phyloP scores from a whole-genome alignment of 2,888 invertebrate genomes.

The Spisula solida region DNA sequence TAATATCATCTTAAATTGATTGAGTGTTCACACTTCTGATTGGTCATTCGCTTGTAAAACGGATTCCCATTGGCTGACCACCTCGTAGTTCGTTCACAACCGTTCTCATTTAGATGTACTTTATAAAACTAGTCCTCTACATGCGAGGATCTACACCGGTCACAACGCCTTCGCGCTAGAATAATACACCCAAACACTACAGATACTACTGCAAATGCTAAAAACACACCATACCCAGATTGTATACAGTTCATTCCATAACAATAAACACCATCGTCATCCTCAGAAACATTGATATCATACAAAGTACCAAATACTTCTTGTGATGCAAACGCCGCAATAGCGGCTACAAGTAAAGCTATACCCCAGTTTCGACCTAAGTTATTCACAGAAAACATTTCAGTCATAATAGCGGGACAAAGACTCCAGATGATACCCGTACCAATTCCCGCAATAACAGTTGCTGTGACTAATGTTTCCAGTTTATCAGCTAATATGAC shows the following conservation, averaged over 20 bases:
- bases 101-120: no score
- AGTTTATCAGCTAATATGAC: conserved; percentile 56
- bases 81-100: no score
- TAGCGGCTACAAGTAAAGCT: conserved; percentile 55
- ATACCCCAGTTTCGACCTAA: conserved; percentile 71
- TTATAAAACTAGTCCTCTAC: background rate
- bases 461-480: conserved; percentile 45
- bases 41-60: no score
- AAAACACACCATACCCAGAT: conserved; percentile 47
- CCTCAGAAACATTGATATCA: conserved; percentile 43
- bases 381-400: conserved; percentile 61
- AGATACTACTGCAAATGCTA: conserved; percentile 36
- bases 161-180: conserved; percentile 34
- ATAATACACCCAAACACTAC: conserved; percentile 35
- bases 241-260: conserved; percentile 62
- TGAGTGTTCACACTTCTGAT: no score
- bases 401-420: conserved; percentile 62
- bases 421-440: conserved; percentile 65
- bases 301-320: conserved; percentile 59
- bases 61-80: no score
- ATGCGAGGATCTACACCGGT: background rate
- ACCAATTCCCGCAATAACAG: conserved; percentile 55
- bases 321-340: conserved; percentile 60
- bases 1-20: no score
- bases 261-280: conserved; percentile 31